A percentile compares a stretch with the other conserved stretches of the same genome.
Evolutionary conservation across 2,113 vertebrate species (phyloP).

Genomic region (Cichladusa arquata): DNA sequence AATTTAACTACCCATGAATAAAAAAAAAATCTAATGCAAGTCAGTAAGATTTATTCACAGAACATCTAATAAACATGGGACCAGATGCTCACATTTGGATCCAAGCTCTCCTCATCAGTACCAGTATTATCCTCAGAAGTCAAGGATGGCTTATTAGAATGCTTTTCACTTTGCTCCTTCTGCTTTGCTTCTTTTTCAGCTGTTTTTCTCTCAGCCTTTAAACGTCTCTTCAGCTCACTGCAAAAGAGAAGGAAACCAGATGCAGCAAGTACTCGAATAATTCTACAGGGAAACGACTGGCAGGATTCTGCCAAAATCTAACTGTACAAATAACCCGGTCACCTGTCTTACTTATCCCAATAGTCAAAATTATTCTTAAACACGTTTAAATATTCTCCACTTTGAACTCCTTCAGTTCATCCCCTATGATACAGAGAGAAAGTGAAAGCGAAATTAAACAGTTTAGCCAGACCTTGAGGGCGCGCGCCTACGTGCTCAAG

Average conservation of each 20-base stretch:
- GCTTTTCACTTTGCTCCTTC: conserved; percentile 81
- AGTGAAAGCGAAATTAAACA: background rate
- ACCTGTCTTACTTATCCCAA: background rate
- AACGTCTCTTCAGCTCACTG: conserved; percentile 93
- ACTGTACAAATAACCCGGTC: background rate
- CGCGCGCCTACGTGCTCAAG: fast-evolving
- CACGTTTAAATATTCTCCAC: background rate
- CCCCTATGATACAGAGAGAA: background rate
- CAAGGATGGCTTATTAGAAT: background rate
- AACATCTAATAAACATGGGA: background rate
- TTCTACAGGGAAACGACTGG: background rate
- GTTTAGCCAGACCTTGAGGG: background rate
- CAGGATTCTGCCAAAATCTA: background rate
- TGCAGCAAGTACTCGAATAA: background rate
- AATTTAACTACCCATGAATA: background rate
- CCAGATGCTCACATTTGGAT: conserved; percentile 87
- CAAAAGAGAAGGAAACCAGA: background rate
- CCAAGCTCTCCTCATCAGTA: conserved; percentile 89
- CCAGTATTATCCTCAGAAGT: conserved; percentile 48
- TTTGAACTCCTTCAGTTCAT: background rate
- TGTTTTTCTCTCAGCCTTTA: conserved; percentile 92
- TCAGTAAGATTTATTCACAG: background rate
- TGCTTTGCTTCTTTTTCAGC: conserved; percentile 90
- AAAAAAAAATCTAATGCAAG: background rate
- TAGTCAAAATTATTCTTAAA: background rate